A percentile compares a stretch with the other conserved stretches of the same genome.
Conservation (phyloP, 1,140 invertebrate genomes). For the Phortica variegata region DNA sequence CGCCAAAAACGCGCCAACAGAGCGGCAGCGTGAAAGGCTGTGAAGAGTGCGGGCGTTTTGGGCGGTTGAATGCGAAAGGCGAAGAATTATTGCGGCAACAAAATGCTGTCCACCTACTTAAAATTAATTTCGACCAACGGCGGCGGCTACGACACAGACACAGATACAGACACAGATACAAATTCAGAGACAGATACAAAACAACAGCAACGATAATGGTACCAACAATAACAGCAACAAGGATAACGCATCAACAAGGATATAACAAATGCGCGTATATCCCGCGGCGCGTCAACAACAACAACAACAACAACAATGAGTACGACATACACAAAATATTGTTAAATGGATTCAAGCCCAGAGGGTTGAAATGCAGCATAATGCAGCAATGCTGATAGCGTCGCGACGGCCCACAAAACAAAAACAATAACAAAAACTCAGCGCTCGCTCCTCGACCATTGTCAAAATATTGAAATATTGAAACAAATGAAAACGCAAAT, state of each 20-base stretch:
- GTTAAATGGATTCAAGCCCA: constrained; percentile 14
- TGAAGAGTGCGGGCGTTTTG: constrained; percentile 12
- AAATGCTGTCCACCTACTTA: constrained; percentile 54
- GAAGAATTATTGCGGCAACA: constrained; percentile 49
- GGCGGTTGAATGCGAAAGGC: constrained; percentile 46
- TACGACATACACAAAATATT: constrained; percentile 3
- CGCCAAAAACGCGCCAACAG: constrained; percentile 18
- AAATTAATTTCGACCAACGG: constrained; percentile 45
- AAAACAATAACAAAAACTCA: too few relatives aligned
- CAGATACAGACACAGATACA: constrained; percentile 10
- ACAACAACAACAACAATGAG: constrained; percentile 1
- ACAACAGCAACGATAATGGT: constrained; percentile 13
- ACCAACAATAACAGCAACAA: neutral
- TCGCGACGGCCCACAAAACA: too few relatives aligned
- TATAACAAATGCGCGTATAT: constrained; percentile 18
- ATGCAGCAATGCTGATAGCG: too few relatives aligned
- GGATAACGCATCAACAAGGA: neutral
- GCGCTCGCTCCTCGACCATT: too few relatives aligned
- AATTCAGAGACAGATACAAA: constrained; percentile 7
- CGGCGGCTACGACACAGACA: constrained; percentile 16
- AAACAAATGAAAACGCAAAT: constrained; percentile 32
- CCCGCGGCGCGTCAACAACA: constrained; percentile 32
- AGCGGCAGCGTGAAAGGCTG: constrained; percentile 20
- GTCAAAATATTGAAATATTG: constrained; percentile 55
- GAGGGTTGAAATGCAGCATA: neutral